phyloP scores from a whole-genome alignment of 2,113 vertebrate genomes.

The Cephalopterus ornatus region DNA sequence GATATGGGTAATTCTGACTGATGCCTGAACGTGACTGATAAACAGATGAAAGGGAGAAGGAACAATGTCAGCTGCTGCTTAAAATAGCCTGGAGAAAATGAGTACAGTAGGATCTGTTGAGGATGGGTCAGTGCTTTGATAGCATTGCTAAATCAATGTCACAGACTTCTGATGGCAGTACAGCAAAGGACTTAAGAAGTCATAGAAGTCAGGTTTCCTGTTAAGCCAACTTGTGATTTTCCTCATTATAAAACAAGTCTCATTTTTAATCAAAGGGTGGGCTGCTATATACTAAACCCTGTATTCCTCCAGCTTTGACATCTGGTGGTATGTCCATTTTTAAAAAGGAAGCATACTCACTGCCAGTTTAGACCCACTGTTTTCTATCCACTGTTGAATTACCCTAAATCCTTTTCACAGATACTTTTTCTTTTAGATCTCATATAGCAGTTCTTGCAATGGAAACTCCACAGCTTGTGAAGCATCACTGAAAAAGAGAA shows the following conservation, averaged over 20 bases:
- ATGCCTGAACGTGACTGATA: slow-evolving; percentile 59
- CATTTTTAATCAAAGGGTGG: background rate
- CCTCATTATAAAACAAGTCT: background rate
- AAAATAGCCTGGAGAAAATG: slow-evolving; percentile 60
- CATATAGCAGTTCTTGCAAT: background rate
- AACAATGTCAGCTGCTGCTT: slow-evolving; percentile 45
- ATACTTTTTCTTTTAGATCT: background rate
- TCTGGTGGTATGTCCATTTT: background rate
- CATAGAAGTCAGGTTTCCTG: slow-evolving; percentile 26
- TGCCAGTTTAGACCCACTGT: background rate
- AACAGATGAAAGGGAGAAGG: slow-evolving; percentile 40
- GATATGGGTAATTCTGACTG: slow-evolving; percentile 44
- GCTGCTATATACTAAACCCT: background rate
- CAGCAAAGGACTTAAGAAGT: slow-evolving; percentile 20
- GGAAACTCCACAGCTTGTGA: background rate
- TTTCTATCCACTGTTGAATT: background rate
- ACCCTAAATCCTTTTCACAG: background rate
- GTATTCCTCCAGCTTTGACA: background rate
- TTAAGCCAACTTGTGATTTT: background rate
- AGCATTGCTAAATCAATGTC: slow-evolving; percentile 59
- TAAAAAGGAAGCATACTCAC: background rate
- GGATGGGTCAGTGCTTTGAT: slow-evolving; percentile 55
- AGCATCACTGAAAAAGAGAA: background rate
- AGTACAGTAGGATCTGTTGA: slow-evolving; percentile 45
- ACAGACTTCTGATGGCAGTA: background rate